Evolutionary conservation across 2,888 invertebrate genomes (phyloP).

Genomic region (Diadegma fenestrale): DNA sequence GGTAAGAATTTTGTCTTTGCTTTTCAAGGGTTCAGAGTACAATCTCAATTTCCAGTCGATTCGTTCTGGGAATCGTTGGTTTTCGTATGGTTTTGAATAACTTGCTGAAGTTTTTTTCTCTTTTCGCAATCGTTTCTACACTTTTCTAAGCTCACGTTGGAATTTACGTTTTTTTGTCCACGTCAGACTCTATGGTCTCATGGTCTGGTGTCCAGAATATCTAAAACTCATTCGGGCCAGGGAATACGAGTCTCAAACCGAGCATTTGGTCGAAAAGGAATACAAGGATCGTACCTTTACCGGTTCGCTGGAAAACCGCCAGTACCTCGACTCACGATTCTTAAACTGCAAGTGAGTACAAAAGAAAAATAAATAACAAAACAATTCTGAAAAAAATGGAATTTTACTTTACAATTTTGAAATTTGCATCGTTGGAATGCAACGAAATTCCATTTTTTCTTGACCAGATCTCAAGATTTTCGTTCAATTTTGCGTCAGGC

Average conservation of each 20-base stretch:
- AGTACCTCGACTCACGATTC: constrained; percentile 88
- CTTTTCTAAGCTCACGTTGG: background rate
- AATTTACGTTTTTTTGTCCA: background rate
- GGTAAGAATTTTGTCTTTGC: constrained; percentile 82
- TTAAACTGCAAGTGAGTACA: constrained; percentile 86
- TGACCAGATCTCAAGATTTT: too few species aligned
- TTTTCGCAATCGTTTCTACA: background rate
- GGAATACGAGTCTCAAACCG: constrained; percentile 82
- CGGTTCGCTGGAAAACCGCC: constrained; percentile 88
- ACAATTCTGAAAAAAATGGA: background rate
- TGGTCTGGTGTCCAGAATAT: constrained; percentile 87
- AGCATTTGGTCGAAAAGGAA: constrained; percentile 80
- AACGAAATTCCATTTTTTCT: too few species aligned
- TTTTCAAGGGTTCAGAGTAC: background rate
- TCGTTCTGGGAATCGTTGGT: background rate
- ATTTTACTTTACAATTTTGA: too few species aligned
- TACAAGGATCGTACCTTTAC: constrained; percentile 86
- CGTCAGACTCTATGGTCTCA: constrained; percentile 86
- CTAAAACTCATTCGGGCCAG: constrained; percentile 83
- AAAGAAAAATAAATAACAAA: background rate
- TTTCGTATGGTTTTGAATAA: background rate
- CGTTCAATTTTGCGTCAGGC: too few species aligned
- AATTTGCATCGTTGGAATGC: too few species aligned
- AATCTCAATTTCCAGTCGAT: background rate
- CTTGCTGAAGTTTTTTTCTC: background rate